Evolutionary conservation across 2,113 vertebrate species (phyloP).

Genomic region (mouse (Mus musculus)): DNA sequence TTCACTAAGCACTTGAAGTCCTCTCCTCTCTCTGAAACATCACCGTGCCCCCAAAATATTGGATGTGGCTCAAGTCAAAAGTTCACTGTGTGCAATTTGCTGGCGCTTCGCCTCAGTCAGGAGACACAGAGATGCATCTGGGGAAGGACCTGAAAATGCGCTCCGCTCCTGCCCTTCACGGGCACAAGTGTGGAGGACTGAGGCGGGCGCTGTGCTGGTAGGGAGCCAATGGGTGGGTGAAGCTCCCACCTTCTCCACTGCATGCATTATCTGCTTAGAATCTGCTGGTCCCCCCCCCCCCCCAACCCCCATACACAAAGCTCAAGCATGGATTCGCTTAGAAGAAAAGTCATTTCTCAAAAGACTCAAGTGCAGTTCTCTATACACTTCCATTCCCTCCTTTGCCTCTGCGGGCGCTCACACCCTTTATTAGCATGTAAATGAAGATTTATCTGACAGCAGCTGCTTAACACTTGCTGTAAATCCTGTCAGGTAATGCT

Average conservation of each 20-base stretch:
- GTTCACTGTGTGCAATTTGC: not conserved
- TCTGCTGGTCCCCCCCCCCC: too few relatives aligned
- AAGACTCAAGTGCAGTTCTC: not conserved
- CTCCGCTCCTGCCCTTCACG: not conserved
- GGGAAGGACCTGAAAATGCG: not conserved
- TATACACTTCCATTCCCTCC: rapidly evolving
- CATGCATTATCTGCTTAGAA: not conserved
- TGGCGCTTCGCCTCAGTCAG: not conserved
- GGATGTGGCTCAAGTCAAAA: not conserved
- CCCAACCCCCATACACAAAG: not conserved
- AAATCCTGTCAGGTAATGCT: not conserved
- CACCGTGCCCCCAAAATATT: rapidly evolving
- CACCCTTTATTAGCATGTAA: not conserved
- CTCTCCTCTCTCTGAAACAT: not conserved
- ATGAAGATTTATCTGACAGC: slow-evolving; percentile 7
- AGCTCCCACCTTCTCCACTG: not conserved
- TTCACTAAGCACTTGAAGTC: not conserved
- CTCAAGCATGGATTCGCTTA: not conserved
- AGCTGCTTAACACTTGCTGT: not conserved
- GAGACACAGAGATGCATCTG: too few relatives aligned
- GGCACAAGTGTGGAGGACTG: not conserved
- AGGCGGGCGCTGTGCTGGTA: rapidly evolving
- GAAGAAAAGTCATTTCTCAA: not conserved
- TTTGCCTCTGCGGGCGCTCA: not conserved
- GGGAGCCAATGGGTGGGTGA: too few relatives aligned